Conservation (phyloP, 2,113 vertebrate genomes). For the Silurus glanis region DNA sequence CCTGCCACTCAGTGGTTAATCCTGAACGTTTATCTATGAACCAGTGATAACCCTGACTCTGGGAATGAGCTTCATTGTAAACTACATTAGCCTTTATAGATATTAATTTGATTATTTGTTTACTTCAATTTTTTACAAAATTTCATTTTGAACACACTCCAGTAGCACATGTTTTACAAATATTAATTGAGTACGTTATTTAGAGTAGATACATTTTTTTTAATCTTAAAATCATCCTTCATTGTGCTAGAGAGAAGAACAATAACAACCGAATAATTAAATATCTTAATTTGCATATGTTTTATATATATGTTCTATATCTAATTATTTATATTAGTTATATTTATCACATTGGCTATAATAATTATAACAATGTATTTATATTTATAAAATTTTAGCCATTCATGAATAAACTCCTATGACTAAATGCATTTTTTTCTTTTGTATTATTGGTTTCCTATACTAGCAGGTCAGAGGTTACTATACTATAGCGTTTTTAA, state of each 20-base stretch:
- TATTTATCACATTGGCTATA: neutral
- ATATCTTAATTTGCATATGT: neutral
- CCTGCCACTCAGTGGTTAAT: constrained; percentile 68
- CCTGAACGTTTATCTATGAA: constrained; percentile 57
- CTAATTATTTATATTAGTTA: neutral
- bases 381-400: neutral
- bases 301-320: no score
- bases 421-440: neutral
- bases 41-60: constrained; percentile 64
- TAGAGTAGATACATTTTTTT: neutral
- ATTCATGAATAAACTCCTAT: neutral
- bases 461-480: neutral
- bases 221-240: neutral
- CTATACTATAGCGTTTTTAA: neutral
- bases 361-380: neutral
- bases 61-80: constrained; percentile 33
- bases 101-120: neutral
- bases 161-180: no score
- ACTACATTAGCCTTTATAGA: neutral
- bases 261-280: neutral
- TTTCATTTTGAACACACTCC: neutral
- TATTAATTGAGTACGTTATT: neutral
- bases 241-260: neutral
- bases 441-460: neutral
- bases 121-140: neutral